Conservation (phyloP, 2,797 vertebrate genomes). For the Falco cherrug region DNA sequence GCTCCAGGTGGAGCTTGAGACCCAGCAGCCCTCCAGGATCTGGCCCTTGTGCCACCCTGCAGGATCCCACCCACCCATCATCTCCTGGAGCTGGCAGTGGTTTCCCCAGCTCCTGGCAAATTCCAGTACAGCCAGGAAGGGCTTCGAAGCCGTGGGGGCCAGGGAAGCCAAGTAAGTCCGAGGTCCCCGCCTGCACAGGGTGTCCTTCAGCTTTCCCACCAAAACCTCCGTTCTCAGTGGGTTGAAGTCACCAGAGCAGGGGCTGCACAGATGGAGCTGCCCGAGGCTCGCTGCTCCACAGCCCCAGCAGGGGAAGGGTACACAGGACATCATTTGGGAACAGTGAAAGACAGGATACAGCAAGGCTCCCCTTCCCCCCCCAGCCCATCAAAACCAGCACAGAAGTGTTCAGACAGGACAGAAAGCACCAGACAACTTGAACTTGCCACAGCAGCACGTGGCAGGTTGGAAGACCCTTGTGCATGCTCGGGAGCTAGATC, state of each 20-base stretch:
- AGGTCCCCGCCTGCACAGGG: background rate
- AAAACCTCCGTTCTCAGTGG: rapidly evolving
- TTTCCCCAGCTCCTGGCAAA: background rate
- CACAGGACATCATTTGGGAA: background rate
- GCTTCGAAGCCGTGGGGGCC: background rate
- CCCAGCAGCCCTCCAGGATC: background rate
- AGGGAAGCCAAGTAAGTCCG: background rate
- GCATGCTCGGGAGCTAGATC: background rate
- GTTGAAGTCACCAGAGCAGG: background rate
- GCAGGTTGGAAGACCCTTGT: background rate
- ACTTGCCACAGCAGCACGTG: background rate
- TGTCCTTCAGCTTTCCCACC: background rate
- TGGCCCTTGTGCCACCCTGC: background rate
- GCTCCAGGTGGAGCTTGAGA: background rate
- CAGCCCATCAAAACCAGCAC: background rate
- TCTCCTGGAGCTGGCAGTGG: background rate
- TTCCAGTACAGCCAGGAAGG: background rate
- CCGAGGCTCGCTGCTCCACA: background rate
- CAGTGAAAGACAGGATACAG: background rate
- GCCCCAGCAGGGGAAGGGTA: background rate
- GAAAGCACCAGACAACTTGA: conserved; percentile 24
- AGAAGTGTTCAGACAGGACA: conserved; percentile 8
- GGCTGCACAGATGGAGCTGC: background rate
- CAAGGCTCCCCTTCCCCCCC: background rate
- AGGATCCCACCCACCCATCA: background rate